Evolutionary conservation across 2,797 vertebrate species (phyloP).

Genomic region (Helarctos malayanus): DNA sequence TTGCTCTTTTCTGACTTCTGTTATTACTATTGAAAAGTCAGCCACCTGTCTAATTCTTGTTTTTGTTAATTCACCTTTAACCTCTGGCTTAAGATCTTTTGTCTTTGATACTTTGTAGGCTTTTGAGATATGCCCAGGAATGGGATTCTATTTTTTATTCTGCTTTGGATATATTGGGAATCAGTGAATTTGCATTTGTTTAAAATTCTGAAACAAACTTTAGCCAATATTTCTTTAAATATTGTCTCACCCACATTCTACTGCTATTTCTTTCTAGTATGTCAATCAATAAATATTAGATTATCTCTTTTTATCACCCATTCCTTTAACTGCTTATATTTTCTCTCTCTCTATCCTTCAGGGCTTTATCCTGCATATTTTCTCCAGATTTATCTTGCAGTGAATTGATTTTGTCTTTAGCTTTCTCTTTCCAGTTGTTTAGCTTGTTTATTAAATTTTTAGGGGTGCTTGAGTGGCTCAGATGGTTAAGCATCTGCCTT

Average conservation of each 20-base stretch:
- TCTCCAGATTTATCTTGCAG: background rate
- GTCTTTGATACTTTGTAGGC: background rate
- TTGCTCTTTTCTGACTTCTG: background rate
- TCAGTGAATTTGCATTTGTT: background rate
- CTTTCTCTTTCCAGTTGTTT: conserved; percentile 17
- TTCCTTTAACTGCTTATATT: background rate
- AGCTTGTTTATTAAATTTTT: background rate
- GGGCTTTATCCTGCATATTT: background rate
- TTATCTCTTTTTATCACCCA: background rate
- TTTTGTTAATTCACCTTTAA: conserved; percentile 13
- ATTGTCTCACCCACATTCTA: background rate
- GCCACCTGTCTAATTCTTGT: background rate
- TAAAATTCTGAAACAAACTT: background rate
- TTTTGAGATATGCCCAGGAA: background rate
- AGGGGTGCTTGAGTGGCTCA: background rate
- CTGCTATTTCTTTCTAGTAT: background rate
- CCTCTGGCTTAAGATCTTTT: background rate
- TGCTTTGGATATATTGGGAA: background rate
- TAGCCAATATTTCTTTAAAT: background rate
- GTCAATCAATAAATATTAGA: background rate
- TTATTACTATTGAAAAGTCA: background rate
- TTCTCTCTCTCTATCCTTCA: background rate
- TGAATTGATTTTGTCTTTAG: background rate
- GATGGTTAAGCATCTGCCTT: background rate
- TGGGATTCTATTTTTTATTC: background rate